A percentile compares a stretch with the other conserved stretches of the same genome.
Evolutionary conservation across 1,140 invertebrate genomes (phyloP).

Genomic region (Bombus superbus): DNA sequence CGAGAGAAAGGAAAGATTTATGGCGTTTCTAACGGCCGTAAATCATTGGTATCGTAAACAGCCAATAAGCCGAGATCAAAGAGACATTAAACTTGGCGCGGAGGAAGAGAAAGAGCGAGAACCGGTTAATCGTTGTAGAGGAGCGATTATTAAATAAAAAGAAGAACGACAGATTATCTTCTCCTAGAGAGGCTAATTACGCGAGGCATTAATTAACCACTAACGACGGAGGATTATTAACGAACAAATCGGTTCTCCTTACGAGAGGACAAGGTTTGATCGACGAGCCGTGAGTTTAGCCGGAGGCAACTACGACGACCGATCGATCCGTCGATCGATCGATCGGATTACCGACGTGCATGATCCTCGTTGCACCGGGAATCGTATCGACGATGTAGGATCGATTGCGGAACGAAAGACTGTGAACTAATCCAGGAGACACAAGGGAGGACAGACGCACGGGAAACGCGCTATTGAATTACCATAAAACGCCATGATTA

Average conservation of each 20-base stretch:
- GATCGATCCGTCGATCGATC: constrained; percentile 73
- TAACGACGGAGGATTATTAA: constrained; percentile 56
- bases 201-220: constrained; percentile 49
- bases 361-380: constrained; percentile 49
- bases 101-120: neutral
- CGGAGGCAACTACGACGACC: constrained; percentile 58
- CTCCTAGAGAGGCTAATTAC: constrained; percentile 48
- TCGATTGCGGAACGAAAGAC: constrained; percentile 76
- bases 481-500: constrained; percentile 83
- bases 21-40: constrained; percentile 9
- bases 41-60: constrained; percentile 44
- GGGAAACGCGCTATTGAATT: constrained; percentile 77
- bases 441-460: constrained; percentile 46
- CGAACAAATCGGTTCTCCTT: constrained; percentile 59
- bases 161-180: constrained; percentile 23
- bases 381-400: constrained; percentile 75
- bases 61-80: constrained; percentile 30
- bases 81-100: constrained; percentile 10
- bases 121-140: constrained; percentile 34
- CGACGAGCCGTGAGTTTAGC: constrained; percentile 47
- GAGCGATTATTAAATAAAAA: constrained; percentile 32
- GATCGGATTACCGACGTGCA: constrained; percentile 68
- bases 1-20: constrained; percentile 30
- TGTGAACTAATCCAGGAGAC: constrained; percentile 60
- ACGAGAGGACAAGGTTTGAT: constrained; percentile 55